These are phyloP conservation scores for Anastrepha ludens DNA, from an alignment of 1,140 invertebrate genomes.

Conservation along the genomic window DNA sequence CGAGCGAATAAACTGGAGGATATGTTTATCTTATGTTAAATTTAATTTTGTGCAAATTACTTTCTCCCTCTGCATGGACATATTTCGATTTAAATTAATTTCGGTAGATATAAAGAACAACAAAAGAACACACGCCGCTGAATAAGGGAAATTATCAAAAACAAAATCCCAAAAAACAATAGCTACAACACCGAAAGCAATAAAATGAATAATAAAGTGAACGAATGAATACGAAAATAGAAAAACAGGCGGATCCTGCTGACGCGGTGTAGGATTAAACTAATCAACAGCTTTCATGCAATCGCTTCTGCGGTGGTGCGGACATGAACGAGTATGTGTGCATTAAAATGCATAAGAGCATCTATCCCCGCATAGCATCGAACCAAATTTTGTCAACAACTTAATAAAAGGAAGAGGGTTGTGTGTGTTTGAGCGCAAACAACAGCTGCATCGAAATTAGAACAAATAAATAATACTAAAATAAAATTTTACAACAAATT, in stretches of 20 bases:
- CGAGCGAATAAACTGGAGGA: neutral
- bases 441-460: neutral
- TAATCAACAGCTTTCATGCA: neutral
- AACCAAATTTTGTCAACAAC: neutral
- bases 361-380: neutral
- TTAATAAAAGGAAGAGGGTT: no score
- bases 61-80: neutral
- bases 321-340: neutral
- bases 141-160: neutral
- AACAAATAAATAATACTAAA: neutral
- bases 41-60: neutral
- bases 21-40: neutral
- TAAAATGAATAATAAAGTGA: constrained; percentile 33
- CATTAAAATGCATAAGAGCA: neutral
- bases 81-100: constrained; percentile 27
- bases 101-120: neutral
- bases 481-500: no score
- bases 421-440: neutral
- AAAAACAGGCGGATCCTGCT: neutral
- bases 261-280: neutral
- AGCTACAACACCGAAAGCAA: neutral
- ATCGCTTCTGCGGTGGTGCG: neutral
- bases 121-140: neutral
- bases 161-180: neutral
- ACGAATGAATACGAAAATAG: neutral